Base-by-base conservation (phyloP, 2,888 invertebrate genomes). In the Xestoiulus laeticollis region DNA sequence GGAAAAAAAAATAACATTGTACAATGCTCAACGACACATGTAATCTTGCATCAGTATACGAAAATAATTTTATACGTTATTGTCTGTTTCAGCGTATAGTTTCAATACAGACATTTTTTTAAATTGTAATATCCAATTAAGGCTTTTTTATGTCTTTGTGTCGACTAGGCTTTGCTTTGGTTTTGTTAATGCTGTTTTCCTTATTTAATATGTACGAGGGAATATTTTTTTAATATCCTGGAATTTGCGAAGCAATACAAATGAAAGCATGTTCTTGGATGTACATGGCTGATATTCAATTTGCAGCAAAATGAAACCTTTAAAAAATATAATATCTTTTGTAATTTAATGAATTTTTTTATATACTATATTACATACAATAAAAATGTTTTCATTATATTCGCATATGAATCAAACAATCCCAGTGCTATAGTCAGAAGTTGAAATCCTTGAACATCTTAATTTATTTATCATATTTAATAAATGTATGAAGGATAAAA, bases 11-110 rank as follows among this genome's bases (percentile, higher is more conserved):
- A 2, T 85, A 26, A 44, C 26, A 26, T 12, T 38, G n/a, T 22
- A 38, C 38, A 38, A 85, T 12, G 22, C 10, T 85, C 43, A 12
- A 22, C 14, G 38, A 85, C 85, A 44, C 22, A 33, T 85, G 85
- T 33, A 43, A 85, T 84, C 38, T n/a, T 8, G 33, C 85, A 22
- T 85, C 22, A 43, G 16, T 22, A 43, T n/a, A n/a, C 32, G 43
- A 85, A 38, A 19, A 53, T 12, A 33, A 22, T 85, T 85, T 85
- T 44, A 48, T 44, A 48, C 85, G 85, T 85, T 44, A 44, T 38
- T 85, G 38, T 26, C 22, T 22, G n/a, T 85, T 85, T 68, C 68
- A 22, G 22, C 68, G 12, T 38, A 8, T 38, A 38, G 38, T 38
- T 38, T 38, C 38, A 26, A 48, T 48, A 19, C 16, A 14, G 48